Conservation (phyloP, 2,797 vertebrate species). For the Nyctalus aviator region DNA sequence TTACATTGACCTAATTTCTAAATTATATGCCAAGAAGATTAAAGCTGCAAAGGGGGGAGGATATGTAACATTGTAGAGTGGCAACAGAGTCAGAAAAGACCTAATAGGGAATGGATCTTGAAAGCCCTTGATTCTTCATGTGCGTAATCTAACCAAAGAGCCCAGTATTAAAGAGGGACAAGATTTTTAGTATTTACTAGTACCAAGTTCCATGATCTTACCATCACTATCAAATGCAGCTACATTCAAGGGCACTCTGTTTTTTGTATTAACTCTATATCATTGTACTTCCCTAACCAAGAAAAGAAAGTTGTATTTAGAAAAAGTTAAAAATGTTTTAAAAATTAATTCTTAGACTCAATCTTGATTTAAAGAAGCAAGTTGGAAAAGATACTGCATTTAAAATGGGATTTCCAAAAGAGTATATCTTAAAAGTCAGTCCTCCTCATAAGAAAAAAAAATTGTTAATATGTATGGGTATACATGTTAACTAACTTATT, state of each 20-base stretch:
- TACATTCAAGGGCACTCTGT: background rate
- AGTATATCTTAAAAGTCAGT: background rate
- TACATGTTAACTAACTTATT: background rate
- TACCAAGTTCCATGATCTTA: background rate
- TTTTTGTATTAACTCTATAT: background rate
- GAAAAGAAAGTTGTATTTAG: background rate
- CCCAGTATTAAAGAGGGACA: background rate
- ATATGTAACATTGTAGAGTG: too few relatives aligned
- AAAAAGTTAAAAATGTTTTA: too few relatives aligned
- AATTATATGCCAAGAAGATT: background rate
- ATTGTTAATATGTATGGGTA: background rate
- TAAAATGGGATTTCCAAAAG: background rate
- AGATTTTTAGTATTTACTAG: background rate
- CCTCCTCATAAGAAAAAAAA: background rate
- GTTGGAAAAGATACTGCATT: background rate
- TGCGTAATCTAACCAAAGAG: background rate
- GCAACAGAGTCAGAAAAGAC: background rate
- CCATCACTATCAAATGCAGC: background rate
- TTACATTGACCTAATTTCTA: background rate
- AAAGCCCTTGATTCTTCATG: background rate
- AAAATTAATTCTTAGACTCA: background rate
- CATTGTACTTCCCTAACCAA: background rate
- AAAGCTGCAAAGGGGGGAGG: background rate
- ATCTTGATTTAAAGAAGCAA: conserved; percentile 43
- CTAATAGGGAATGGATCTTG: background rate